Conservation (phyloP, 2,888 invertebrate species). For the Cheilosia grossa region DNA sequence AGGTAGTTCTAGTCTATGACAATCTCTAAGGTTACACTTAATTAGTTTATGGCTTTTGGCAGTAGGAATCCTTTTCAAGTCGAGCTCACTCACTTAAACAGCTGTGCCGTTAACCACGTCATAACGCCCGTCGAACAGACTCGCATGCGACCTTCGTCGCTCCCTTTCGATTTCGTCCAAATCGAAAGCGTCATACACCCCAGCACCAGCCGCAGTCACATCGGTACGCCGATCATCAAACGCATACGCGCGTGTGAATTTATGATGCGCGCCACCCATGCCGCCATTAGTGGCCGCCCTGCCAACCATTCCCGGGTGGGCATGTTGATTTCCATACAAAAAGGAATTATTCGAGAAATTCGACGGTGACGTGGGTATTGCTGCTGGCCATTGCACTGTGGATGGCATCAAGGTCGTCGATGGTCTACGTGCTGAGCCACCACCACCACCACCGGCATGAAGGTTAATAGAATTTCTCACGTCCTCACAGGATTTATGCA, state of each 20-base stretch:
- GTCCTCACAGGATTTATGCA: constrained; percentile 78
- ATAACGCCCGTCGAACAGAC: constrained; percentile 81
- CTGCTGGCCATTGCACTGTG: constrained; percentile 81
- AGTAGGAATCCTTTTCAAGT: constrained; percentile 46
- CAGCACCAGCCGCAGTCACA: constrained; percentile 76
- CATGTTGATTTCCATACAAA: constrained; percentile 76
- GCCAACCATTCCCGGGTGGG: constrained; percentile 59
- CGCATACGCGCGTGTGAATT: constrained; percentile 80
- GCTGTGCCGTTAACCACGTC: constrained; percentile 82
- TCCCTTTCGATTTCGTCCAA: constrained; percentile 82
- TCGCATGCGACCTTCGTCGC: constrained; percentile 82
- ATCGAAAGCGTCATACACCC: constrained; percentile 79
- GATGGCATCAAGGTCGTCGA: constrained; percentile 69
- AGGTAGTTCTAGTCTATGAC: constrained; percentile 21
- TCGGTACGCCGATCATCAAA: constrained; percentile 78
- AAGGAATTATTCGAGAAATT: constrained; percentile 79
- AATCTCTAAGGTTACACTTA: constrained; percentile 41
- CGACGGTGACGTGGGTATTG: constrained; percentile 82
- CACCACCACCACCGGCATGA: constrained; percentile 14
- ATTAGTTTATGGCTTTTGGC: constrained; percentile 50
- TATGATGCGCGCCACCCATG: constrained; percentile 72
- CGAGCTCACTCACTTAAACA: constrained; percentile 76
- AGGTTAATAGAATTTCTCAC: constrained; percentile 58
- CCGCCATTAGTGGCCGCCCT: constrained; percentile 46
- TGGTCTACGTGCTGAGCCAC: constrained; percentile 57